Percentiles rank a stretch among this genome's conserved stretches.
Conservation (phyloP, 2,797 vertebrate species). For the Clangula hyemalis region DNA sequence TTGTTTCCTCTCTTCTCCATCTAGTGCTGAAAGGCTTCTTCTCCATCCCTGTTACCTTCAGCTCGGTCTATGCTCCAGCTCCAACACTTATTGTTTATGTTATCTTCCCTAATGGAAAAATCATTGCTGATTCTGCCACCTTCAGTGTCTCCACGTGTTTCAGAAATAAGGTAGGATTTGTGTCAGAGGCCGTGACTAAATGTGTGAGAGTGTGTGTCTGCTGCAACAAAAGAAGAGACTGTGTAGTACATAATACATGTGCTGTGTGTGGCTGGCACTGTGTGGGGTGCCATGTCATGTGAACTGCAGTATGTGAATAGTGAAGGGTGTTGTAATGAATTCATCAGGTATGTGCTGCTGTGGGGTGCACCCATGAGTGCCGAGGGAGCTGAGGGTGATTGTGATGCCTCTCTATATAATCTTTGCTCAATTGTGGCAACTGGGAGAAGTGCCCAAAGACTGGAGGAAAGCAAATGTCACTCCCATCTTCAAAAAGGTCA, state of each 20-base stretch:
- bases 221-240: not conserved
- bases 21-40: conserved; percentile 57
- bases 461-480: not conserved
- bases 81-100: conserved; percentile 56
- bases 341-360: not conserved
- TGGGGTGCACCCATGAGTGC: not conserved
- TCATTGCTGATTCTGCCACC: conserved; percentile 31
- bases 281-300: not conserved
- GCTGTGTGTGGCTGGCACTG: not conserved
- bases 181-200: not conserved
- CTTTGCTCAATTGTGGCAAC: not conserved
- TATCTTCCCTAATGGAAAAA: conserved; percentile 67
- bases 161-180: conserved; percentile 58
- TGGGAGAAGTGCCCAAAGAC: not conserved
- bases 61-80: conserved; percentile 10
- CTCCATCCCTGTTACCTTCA: conserved; percentile 59
- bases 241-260: not conserved
- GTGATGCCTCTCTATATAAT: not conserved
- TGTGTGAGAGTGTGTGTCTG: not conserved
- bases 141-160: conserved; percentile 59
- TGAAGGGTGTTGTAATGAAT: not conserved
- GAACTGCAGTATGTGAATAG: not conserved
- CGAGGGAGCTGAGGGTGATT: not conserved
- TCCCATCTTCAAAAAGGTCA: not conserved
- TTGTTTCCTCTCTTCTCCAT: not conserved